Evolutionary conservation across 2,113 vertebrate species (phyloP).

Genomic region (Crotalus helleri): DNA sequence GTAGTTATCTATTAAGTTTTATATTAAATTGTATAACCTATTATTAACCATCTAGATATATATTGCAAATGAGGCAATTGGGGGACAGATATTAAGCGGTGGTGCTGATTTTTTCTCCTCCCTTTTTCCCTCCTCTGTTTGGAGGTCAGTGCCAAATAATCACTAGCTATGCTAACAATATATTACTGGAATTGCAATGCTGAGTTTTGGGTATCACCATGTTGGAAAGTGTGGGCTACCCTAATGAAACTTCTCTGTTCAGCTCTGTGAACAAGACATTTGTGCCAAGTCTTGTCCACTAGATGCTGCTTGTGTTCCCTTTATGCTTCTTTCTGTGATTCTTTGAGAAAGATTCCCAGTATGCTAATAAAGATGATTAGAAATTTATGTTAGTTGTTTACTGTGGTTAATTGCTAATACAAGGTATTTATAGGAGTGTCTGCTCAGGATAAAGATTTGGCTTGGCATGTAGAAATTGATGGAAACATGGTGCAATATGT

Average conservation of each 20-base stretch:
- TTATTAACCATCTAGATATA: not conserved
- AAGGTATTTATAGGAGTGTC: not conserved
- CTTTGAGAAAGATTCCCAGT: not conserved
- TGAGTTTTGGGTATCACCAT: not conserved
- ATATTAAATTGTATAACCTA: not conserved
- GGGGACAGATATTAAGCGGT: not conserved
- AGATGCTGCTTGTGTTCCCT: conserved; percentile 4
- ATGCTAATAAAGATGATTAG: not conserved
- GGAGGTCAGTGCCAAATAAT: not conserved
- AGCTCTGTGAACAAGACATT: not conserved
- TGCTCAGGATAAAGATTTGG: not conserved
- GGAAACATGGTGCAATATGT: not conserved
- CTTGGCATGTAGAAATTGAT: not conserved
- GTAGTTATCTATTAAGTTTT: not conserved
- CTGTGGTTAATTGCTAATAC: not conserved
- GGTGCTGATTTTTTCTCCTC: not conserved
- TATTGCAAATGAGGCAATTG: not conserved
- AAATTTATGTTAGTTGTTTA: not conserved
- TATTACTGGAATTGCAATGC: not conserved
- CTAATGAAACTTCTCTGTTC: not conserved
- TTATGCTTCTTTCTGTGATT: not conserved
- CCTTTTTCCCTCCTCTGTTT: not conserved
- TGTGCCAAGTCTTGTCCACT: not conserved
- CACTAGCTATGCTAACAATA: not conserved
- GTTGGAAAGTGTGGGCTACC: not conserved